These are phyloP conservation scores for Triplophysa siluroides DNA, from an alignment of 2,113 vertebrate species.

Conservation along the genomic window DNA sequence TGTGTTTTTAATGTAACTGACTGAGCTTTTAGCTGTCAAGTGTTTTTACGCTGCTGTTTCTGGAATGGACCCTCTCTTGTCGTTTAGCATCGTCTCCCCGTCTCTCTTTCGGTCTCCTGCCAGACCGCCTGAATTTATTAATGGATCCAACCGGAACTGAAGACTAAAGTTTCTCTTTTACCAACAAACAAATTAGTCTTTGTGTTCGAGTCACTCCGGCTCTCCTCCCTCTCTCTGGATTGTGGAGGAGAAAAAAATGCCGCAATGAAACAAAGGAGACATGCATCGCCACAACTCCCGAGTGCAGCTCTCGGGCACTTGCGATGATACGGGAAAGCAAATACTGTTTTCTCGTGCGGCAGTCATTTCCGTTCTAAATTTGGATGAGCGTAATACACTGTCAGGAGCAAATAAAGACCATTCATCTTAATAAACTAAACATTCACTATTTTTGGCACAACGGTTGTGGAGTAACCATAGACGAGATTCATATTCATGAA, in stretches of 20 bases:
- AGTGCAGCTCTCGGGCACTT: constrained; percentile 68
- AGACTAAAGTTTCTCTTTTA: constrained; percentile 74
- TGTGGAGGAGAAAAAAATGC: constrained; percentile 64
- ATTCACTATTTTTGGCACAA: constrained; percentile 60
- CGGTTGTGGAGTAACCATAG: constrained; percentile 59
- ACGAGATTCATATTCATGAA: constrained; percentile 47
- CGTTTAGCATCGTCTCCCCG: constrained; percentile 45
- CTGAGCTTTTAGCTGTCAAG: background rate
- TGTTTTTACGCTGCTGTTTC: background rate
- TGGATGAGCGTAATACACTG: constrained; percentile 61
- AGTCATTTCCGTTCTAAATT: constrained; percentile 76
- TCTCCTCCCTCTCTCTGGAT: constrained; percentile 62
- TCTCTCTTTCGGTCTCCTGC: constrained; percentile 49
- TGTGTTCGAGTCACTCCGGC: constrained; percentile 71
- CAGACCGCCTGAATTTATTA: constrained; percentile 71
- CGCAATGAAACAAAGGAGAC: constrained; percentile 78
- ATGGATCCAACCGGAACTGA: constrained; percentile 74
- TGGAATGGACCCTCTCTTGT: background rate
- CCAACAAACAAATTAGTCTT: constrained; percentile 81
- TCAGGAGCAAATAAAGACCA: constrained; percentile 64
- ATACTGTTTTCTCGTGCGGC: constrained; percentile 70
- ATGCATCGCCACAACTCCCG: constrained; percentile 70
- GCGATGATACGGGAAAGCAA: constrained; percentile 73
- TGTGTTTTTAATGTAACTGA: too few relatives aligned
- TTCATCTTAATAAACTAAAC: constrained; percentile 62